Evolutionary conservation across 2,113 vertebrate species (phyloP), one percentile per base, ranked within the genome.

Genomic region (Labrus mixtus): DNA sequence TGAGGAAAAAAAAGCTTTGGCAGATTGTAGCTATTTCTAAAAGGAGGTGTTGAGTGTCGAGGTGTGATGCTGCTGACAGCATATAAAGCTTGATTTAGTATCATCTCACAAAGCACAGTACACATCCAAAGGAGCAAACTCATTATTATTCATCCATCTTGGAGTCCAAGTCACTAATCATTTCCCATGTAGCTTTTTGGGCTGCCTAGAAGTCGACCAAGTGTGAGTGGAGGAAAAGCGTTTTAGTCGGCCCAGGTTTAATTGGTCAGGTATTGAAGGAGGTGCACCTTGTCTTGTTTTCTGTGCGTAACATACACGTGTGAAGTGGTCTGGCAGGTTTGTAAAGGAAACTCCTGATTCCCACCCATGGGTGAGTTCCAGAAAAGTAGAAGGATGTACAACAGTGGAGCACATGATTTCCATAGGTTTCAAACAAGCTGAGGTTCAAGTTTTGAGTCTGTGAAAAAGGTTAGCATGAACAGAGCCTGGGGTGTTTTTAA

Each of bases 1-100:
- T n/a, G n/a, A n/a, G n/a, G 83, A 62, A 53, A 53, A 61, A 55
- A 66, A 76, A 58, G 29, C 16, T 69, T 66, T 72, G 68, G 73
- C 61, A 62, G 67, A 73, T 62, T 61, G 73, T 37, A 78, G 76
- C 74, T 83, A 82, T 90, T 85, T 84, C 67, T 83, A 64, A 74
- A 66, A 68, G 19, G 46, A 86, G 73, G 76, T 75, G 67, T 60
- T 36, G 65, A 63, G 20, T 56, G 71, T 72, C 3, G 67, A 81
- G 78, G 68, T 67, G 77, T 53, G 62, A 84, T 56, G 60, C 58
- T 58, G 51, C 72, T 50, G 12, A 75, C 53, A 58, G 69, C 68
- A 54, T 23, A 65, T 16, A 54, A 76, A 63, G 12, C 39, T 19
- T 8, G 45, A 53, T 78, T 81, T 70, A 37, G 51, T 63, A 50